Conservation (phyloP, 2,797 vertebrate species). For the Falco berigora region DNA sequence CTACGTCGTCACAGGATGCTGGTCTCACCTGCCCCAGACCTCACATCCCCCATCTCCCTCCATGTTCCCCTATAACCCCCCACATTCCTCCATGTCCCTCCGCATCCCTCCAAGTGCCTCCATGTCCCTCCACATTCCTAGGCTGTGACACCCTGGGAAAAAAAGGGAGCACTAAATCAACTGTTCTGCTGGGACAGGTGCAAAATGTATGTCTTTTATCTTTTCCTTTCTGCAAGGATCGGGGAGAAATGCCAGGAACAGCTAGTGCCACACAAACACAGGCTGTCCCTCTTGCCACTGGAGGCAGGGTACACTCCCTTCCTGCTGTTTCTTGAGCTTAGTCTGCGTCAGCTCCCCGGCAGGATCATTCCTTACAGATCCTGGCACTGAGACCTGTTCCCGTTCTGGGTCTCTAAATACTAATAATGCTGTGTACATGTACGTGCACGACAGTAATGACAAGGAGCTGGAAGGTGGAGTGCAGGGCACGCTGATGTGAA, state of each 20-base stretch:
- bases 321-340: not conserved
- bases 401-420: not conserved
- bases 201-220: not conserved
- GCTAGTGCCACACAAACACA: not conserved
- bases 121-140: not conserved
- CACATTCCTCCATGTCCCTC: not conserved
- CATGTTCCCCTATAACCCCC: not conserved
- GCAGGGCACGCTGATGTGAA: not conserved
- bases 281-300: not conserved
- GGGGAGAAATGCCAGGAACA: not conserved
- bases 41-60: not conserved
- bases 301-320: not conserved
- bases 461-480: not conserved
- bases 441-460: not conserved
- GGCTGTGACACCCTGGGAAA: not conserved
- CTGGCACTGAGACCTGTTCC: not conserved
- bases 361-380: not conserved
- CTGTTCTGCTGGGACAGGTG: not conserved
- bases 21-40: not conserved
- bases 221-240: not conserved
- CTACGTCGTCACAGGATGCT: rapidly evolving
- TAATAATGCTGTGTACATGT: not conserved
- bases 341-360: not conserved
- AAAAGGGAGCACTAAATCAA: not conserved
- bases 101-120: not conserved